These are phyloP conservation scores for Reticulitermes lucifugus DNA, from an alignment of 2,888 invertebrate species.

Conservation along the genomic window DNA sequence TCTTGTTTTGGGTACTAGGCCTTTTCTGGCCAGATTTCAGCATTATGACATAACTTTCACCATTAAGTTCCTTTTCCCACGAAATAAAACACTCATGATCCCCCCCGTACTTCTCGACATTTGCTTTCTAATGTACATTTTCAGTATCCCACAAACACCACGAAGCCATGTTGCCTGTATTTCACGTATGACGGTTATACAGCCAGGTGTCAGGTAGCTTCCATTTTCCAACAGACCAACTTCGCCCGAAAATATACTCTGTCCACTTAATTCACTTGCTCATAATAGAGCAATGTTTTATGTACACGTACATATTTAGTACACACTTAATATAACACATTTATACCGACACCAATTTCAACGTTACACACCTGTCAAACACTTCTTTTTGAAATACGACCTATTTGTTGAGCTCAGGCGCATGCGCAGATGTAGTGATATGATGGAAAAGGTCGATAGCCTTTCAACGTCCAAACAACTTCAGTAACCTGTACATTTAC, in stretches of 20 bases:
- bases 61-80: slow-evolving; percentile 52
- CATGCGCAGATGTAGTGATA: slow-evolving; percentile 49
- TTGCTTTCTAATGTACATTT: slow-evolving; percentile 43
- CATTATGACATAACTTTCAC: slow-evolving; percentile 59
- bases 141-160: slow-evolving; percentile 40
- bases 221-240: slow-evolving; percentile 44
- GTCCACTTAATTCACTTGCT: slow-evolving; percentile 14
- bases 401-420: slow-evolving; percentile 48
- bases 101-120: slow-evolving; percentile 45
- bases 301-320: slow-evolving; percentile 21
- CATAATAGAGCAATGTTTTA: slow-evolving; percentile 15
- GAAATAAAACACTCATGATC: slow-evolving; percentile 45
- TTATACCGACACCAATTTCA: slow-evolving; percentile 45
- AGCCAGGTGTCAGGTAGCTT: slow-evolving; percentile 53
- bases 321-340: slow-evolving; percentile 15
- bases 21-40: slow-evolving; percentile 59
- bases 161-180: slow-evolving; percentile 55
- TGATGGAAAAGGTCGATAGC: slow-evolving; percentile 48
- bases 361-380: slow-evolving; percentile 53
- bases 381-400: slow-evolving; percentile 53
- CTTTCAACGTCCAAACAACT: not conserved
- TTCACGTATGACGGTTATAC: slow-evolving; percentile 51
- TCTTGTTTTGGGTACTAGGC: slow-evolving; percentile 58
- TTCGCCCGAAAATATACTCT: not conserved
- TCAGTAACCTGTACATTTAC: not conserved